These are phyloP conservation scores for Drosophila stalkeri DNA, from an alignment of 2,888 invertebrate genomes.

Conservation along the genomic window DNA sequence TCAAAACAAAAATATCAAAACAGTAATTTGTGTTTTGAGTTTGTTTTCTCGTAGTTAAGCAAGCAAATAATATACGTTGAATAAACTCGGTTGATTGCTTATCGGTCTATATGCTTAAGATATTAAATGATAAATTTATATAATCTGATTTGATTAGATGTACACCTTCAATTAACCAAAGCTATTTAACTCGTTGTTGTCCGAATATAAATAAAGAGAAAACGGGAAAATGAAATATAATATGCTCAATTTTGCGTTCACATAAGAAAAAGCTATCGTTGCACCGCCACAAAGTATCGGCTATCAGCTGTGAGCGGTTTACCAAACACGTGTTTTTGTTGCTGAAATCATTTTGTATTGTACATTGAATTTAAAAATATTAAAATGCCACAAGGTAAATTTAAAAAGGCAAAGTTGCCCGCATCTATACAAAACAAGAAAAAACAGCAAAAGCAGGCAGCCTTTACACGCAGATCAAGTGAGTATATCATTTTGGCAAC, in stretches of 20 bases:
- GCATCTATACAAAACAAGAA: slow-evolving; percentile 86
- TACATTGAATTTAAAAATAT: neutral
- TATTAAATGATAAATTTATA: slow-evolving; percentile 33
- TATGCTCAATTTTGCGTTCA: neutral
- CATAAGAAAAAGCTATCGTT: slow-evolving; percentile 11
- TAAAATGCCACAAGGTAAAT: slow-evolving; percentile 88
- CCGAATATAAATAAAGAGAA: slow-evolving; percentile 4
- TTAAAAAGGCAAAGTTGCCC: slow-evolving; percentile 88
- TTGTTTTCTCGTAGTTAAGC: slow-evolving; percentile 60
- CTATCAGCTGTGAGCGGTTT: slow-evolving; percentile 37
- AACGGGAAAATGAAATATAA: neutral
- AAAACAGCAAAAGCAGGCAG: slow-evolving; percentile 85
- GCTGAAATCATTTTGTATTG: neutral
- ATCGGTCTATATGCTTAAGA: slow-evolving; percentile 38
- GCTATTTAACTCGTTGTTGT: slow-evolving; percentile 11
- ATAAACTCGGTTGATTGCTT: slow-evolving; percentile 49
- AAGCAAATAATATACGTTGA: slow-evolving; percentile 52
- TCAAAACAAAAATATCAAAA: slow-evolving; percentile 40
- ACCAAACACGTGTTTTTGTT: slow-evolving; percentile 43
- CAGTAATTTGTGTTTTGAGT: slow-evolving; percentile 52
- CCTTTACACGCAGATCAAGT: slow-evolving; percentile 87
- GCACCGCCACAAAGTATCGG: slow-evolving; percentile 20
- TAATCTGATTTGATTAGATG: slow-evolving; percentile 20
- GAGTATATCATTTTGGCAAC: slow-evolving; percentile 74
- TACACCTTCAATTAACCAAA: slow-evolving; percentile 8